Base-by-base conservation (phyloP, 1,140 invertebrate genomes). In the Caerostris extrusa region DNA sequence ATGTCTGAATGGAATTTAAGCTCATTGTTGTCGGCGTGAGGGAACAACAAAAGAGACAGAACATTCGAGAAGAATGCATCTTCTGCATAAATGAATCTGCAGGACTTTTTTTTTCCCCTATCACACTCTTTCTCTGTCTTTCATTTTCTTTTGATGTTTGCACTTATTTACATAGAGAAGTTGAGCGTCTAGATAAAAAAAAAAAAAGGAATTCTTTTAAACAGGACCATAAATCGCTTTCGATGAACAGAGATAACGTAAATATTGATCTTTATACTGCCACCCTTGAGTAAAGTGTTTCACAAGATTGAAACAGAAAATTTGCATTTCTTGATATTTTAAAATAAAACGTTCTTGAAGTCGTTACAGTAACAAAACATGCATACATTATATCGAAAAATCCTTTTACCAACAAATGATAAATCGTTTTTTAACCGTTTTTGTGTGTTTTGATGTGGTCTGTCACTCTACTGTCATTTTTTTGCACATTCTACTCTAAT, bases 1-100 rank as follows among this genome's bases (percentile, higher is more conserved):
- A 90, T 90, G 88, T 58, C 53, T 90, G 88, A 90, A 77, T 71
- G 67, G 64, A 58, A 90, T 88, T 61, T 3, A 67, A 57, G 69
- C 6, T 71, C 55, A 57, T 71, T 71, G 88, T 77, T 90, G 64
- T 58, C 61, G 55, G 6, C 34, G 69, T n/a, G 19, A 58, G 64
- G 67, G n/a, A 58, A 58, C 69, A 58, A 58, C 83, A 85, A 85
- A 85, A 14, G 55, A 85, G 56, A 85, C 10, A 17, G 83, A 34
- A 77, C 17, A 50, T 7, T 17, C 5, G 77, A 90, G 67, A 77
- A 77, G n/a, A 77, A 57, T 19, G 55, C n/a, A 71, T 90, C 77
- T 90, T 90, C 55, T 77, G 53, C 88, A 69, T 90, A 90, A 90
- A 90, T 77, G 55, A 71, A 56, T 71, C 34, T 34, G 34, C 34